Conservation (phyloP, 2,113 vertebrate species). For the Tringa solitaria region DNA sequence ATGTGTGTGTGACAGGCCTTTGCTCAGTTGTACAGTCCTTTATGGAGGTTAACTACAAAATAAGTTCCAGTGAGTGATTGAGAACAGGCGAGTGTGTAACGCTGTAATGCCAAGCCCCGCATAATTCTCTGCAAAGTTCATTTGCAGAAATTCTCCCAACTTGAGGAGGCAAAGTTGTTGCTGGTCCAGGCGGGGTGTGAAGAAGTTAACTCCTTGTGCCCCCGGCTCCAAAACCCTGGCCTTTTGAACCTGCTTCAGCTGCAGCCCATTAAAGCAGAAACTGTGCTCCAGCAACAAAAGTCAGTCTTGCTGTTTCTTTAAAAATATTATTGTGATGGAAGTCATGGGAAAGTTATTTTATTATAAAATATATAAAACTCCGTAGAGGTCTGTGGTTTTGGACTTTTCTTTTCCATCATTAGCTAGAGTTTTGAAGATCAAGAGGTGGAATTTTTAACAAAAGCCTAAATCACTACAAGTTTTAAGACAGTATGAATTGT, state of each 20-base stretch:
- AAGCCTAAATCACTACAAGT: background rate
- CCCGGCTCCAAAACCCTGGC: background rate
- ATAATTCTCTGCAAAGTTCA: conserved; percentile 79
- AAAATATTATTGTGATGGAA: background rate
- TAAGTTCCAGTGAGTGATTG: conserved; percentile 85
- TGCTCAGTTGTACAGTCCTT: conserved; percentile 77
- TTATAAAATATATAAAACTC: background rate
- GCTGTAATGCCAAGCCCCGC: conserved; percentile 73
- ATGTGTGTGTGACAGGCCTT: conserved; percentile 82
- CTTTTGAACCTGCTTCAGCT: conserved; percentile 58
- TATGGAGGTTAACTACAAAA: conserved; percentile 89
- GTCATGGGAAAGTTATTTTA: conserved; percentile 63
- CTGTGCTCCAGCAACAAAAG: background rate
- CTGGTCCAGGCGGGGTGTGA: conserved; percentile 54
- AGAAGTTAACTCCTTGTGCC: background rate
- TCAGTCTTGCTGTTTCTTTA: background rate
- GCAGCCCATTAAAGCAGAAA: conserved; percentile 35
- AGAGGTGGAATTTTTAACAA: conserved; percentile 46
- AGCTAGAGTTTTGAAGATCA: conserved; percentile 14
- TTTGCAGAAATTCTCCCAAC: conserved; percentile 70
- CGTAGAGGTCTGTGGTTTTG: conserved; percentile 8
- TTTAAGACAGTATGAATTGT: conserved; percentile 1
- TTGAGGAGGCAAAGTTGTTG: conserved; percentile 65
- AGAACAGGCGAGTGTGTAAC: conserved; percentile 75
- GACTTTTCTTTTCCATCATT: conserved; percentile 52